Base-by-base conservation (phyloP, 2,888 invertebrate genomes). In the Tinea trinotella region DNA sequence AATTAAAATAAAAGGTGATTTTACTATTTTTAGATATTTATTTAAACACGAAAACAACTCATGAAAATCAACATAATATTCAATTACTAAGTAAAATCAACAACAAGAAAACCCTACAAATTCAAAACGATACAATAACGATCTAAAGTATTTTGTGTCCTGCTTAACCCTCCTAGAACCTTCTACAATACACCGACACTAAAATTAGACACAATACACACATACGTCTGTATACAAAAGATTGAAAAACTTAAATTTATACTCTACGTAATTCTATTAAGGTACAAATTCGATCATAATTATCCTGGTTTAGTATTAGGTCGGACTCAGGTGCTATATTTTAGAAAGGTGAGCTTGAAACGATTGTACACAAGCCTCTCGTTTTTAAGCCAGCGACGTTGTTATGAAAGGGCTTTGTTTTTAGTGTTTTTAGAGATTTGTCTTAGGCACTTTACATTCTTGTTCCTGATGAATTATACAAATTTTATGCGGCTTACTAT, bases 131-230 rank as follows among this genome's bases (percentile, higher is more conserved):
- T 17, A 40, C 40, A 15, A 40, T 40, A 40, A 40, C 17, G 40
- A 30, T 13, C 17, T 13, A 40, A 40, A 40, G 40, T 40, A 40
- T 40, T 40, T 40, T 40, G 40, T 40, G 40, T 40, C 40, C 40
- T 40, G 40, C 12, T 40, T 40, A 40, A 40, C 40, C 40, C 40
- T 1, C 13, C 40, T 30, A 30, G 30, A 30, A 40, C 40, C 13
- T 15, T 17, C 12, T 12, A 40, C 40, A 40, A 40, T 40, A 17
- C 12, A 40, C 40, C 40, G 40, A 17, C 13, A 7, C 40, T 13
- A 40, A 40, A 40, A 40, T 40, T 40, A 40, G 40, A 40, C 17
- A 15, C 40, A 36, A 36, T 13, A 36, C 36, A 40, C 13, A 3
- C 17, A 40, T 2, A 40, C 7, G 7, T 30, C 7, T 7, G 7